Conservation (phyloP, 2,888 invertebrate species). For the Ichneumon xanthorius region DNA sequence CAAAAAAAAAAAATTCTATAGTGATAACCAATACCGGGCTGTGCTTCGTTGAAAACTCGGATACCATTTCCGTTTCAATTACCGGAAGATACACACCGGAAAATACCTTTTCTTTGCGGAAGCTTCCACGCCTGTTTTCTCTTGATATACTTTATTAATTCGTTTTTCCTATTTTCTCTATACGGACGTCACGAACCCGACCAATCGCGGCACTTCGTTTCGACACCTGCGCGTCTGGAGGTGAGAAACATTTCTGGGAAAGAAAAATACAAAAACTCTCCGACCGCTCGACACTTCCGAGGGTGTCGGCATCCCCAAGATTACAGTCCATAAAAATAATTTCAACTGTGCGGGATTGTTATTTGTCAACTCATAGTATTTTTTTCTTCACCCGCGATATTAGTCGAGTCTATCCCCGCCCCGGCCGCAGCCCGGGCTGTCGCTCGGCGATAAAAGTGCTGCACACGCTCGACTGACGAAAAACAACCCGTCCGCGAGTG, state of each 20-base stretch:
- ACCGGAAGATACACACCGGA: conserved; percentile 35
- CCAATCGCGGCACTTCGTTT: conserved; percentile 8
- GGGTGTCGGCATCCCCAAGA: neutral
- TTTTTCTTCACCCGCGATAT: neutral
- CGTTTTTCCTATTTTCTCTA: conserved; percentile 23
- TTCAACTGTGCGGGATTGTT: neutral
- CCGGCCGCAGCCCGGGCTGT: too few species aligned
- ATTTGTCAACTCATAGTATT: neutral
- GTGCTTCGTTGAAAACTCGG: conserved; percentile 15
- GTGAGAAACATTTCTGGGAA: neutral
- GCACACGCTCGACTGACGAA: conserved; percentile 21
- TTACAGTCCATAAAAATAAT: neutral
- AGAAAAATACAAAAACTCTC: neutral
- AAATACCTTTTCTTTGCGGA: conserved; percentile 20
- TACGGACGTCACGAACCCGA: neutral
- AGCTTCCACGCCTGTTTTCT: neutral
- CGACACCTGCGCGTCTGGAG: neutral
- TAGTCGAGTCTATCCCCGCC: neutral
- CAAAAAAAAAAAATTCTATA: neutral
- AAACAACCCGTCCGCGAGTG: conserved; percentile 58
- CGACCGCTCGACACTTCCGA: neutral
- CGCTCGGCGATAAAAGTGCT: neutral
- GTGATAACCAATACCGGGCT: conserved; percentile 3
- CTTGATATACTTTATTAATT: neutral
- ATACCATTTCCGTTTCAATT: conserved; percentile 41